These are phyloP conservation scores for Xanthorhoe designata DNA, from an alignment of 2,888 invertebrate species.

Conservation along the genomic window DNA sequence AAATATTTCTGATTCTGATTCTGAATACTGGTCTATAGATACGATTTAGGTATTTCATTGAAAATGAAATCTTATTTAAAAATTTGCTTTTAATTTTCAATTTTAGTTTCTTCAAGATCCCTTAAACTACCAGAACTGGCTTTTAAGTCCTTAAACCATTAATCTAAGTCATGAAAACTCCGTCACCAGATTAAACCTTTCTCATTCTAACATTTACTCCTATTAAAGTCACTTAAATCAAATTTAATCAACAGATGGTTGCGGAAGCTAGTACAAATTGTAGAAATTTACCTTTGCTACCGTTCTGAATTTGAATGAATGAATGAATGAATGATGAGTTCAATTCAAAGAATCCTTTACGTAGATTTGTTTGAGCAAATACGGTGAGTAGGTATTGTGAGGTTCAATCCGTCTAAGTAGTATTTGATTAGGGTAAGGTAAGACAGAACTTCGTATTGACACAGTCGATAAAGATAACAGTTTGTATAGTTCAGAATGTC, in stretches of 20 bases:
- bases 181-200: too few species aligned
- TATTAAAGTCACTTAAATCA: too few species aligned
- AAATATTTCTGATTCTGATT: too few species aligned
- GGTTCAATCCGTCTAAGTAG: conserved; percentile 42
- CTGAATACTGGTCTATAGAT: too few species aligned
- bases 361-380: conserved; percentile 32
- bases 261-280: neutral
- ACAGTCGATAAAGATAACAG: conserved; percentile 2
- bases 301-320: conserved; percentile 14
- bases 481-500: neutral
- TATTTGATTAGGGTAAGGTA: conserved; percentile 54
- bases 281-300: neutral
- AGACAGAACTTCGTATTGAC: conserved; percentile 33
- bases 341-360: conserved; percentile 9
- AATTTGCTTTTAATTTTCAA: too few species aligned
- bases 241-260: neutral
- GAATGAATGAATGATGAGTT: conserved; percentile 12
- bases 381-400: conserved; percentile 13
- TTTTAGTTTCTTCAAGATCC: too few species aligned
- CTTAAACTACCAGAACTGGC: too few species aligned
- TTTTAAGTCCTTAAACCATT: too few species aligned
- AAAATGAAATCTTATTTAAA: too few species aligned
- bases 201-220: too few species aligned
- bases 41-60: too few species aligned
- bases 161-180: too few species aligned